Evolutionary conservation across 1,140 invertebrate species (phyloP).

Genomic region (Sitophilus oryzae): DNA sequence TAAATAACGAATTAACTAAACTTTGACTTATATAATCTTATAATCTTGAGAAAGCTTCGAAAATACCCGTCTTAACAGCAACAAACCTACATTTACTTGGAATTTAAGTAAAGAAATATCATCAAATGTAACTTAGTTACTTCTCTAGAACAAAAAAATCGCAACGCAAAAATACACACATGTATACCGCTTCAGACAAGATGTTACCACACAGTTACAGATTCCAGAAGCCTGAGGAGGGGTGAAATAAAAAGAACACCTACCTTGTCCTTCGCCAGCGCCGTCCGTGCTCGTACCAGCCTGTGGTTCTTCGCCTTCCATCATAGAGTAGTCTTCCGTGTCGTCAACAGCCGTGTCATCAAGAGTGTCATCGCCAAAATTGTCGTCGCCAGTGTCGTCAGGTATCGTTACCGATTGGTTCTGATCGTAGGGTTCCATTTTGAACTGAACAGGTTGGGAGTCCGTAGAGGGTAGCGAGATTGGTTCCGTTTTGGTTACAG

Average conservation of each 20-base stretch:
- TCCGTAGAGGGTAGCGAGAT: conserved; percentile 5
- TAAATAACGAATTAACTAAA: too few species aligned
- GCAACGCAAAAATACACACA: not conserved
- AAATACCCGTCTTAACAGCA: too few species aligned
- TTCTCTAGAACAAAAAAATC: too few species aligned
- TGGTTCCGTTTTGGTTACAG: conserved; percentile 33
- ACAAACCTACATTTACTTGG: too few species aligned
- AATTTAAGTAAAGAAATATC: too few species aligned
- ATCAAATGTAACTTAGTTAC: too few species aligned
- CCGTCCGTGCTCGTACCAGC: conserved; percentile 36
- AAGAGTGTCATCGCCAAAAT: conserved; percentile 32
- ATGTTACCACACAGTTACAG: conserved; percentile 14
- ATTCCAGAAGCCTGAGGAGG: conserved; percentile 12
- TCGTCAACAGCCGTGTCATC: conserved; percentile 34
- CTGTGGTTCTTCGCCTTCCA: conserved; percentile 39
- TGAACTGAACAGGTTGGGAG: conserved; percentile 32
- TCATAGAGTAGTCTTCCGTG: conserved; percentile 38
- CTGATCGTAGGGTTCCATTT: conserved; percentile 40
- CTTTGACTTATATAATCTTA: too few species aligned
- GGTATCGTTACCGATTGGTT: conserved; percentile 25
- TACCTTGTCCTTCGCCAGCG: conserved; percentile 41
- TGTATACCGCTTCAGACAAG: not conserved
- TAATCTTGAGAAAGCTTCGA: too few species aligned
- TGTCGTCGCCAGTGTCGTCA: conserved; percentile 32
- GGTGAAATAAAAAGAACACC: conserved; percentile 30